A percentile compares a stretch with the other conserved stretches of the same genome.
Conservation (phyloP, 1,140 invertebrate genomes). For the Trypoxylus dichotomus region DNA sequence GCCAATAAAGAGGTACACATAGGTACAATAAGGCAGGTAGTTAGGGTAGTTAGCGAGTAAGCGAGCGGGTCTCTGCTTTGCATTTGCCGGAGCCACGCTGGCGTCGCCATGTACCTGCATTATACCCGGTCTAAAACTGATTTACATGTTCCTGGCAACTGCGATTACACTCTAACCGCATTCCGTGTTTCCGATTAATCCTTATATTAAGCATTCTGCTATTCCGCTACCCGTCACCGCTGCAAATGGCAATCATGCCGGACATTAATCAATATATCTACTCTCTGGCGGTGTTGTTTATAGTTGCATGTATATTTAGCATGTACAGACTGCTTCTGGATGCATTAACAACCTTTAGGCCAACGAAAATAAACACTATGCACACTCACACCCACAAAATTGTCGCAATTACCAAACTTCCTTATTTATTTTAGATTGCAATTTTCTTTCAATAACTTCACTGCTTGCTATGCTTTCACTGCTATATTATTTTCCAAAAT, state of each 20-base stretch:
- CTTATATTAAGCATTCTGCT: constrained; percentile 3
- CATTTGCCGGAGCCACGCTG: background rate
- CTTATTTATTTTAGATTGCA: too few species aligned
- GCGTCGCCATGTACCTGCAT: background rate
- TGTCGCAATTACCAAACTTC: too few species aligned
- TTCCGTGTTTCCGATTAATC: constrained; percentile 2
- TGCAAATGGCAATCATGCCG: background rate
- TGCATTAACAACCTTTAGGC: too few species aligned
- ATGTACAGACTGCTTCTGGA: too few species aligned
- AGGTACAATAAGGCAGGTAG: background rate
- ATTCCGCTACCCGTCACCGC: background rate
- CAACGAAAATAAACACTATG: too few species aligned
- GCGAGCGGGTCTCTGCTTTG: background rate
- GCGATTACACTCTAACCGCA: constrained; percentile 1
- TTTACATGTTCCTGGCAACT: constrained; percentile 6
- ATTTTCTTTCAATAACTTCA: too few species aligned
- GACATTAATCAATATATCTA: background rate
- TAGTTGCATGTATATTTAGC: too few species aligned
- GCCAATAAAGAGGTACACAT: constrained; percentile 2
- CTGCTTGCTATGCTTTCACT: too few species aligned
- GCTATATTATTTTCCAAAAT: too few species aligned
- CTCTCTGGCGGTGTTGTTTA: background rate
- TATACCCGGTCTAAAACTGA: background rate
- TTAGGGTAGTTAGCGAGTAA: background rate
- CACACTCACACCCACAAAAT: too few species aligned